Evolutionary conservation across 2,113 vertebrate species (phyloP), one percentile per base, ranked within the genome.

Genomic region (Semicossyphus pulcher): DNA sequence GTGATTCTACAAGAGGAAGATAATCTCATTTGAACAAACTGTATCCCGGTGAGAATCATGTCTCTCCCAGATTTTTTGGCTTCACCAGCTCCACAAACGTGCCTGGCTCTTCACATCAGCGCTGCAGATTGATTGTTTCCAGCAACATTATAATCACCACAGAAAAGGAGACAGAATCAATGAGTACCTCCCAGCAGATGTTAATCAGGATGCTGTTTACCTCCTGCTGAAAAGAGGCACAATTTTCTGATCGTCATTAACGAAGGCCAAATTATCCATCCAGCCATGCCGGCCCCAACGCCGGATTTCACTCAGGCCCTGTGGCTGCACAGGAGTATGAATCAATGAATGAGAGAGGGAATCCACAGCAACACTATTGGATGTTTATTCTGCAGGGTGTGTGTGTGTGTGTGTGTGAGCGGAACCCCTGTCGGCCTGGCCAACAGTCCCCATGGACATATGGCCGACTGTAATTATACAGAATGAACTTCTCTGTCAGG

Each of bases 391-490:
- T 68, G 37, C 62, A 14, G 7, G 31, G 20, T 52, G 61, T 39
- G 54, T 63, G 56, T 16, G 36, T 31, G 36, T 67, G 36, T 64
- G 36, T 65, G 32, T 72, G 47, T 61, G 53, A 78, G 77, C 61
- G 75, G 71, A 81, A 77, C 7, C 81, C 72, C 79, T 83, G 68
- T 52, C 62, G 36, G 85, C 78, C 66, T 77, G 65, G 72, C 78
- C 83, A 86, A 45, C 83, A 79, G 87, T 87, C 79, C 66, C 68
- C 31, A 65, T 80, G 69, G 70, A 79, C 90, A 90, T 91, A 90
- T 91, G 86, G 85, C 72, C 57, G 72, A 64, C 72, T 86, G 74
- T 87, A 88, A 85, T 91, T 85, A 83, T 78, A 83, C 70, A 85
- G 78, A 79, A 78, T 82, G 65, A 58, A 63, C 47, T 79, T 72